Conservation (phyloP, 2,797 vertebrate species). For the Hydrolagus colliei region DNA sequence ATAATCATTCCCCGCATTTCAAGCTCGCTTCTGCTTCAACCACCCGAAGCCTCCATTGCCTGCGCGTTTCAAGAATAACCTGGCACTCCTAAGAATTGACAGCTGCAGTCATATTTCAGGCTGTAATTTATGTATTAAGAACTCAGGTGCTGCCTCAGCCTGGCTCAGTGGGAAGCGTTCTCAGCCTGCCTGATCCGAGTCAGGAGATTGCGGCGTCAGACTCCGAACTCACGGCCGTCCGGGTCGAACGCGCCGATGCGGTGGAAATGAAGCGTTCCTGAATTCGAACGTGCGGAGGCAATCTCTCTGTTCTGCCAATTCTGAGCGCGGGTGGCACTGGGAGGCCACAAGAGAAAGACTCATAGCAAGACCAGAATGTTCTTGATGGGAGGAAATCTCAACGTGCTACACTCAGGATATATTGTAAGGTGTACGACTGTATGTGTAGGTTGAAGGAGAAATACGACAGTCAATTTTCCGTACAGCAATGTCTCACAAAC, state of each 20-base stretch:
- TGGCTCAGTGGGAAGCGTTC: not conserved
- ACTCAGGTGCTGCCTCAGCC: not conserved
- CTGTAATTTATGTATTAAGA: not conserved
- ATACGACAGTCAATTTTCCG: too few species aligned
- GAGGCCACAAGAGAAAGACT: too few species aligned
- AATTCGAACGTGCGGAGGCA: too few species aligned
- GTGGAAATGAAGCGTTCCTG: not conserved
- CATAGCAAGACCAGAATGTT: too few species aligned
- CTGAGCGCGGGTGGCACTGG: too few species aligned
- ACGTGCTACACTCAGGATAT: too few species aligned
- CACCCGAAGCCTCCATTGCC: not conserved
- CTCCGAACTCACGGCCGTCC: not conserved
- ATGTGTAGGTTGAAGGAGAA: too few species aligned
- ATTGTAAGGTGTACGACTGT: too few species aligned
- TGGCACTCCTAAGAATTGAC: not conserved
- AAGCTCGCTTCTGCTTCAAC: not conserved
- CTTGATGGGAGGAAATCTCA: too few species aligned
- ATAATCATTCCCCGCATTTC: not conserved
- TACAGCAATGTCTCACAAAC: too few species aligned
- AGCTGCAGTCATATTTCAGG: not conserved
- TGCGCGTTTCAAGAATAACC: not conserved
- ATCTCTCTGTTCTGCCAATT: too few species aligned
- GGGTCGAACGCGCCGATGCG: not conserved
- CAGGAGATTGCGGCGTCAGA: not conserved
- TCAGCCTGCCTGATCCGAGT: not conserved